Evolutionary conservation across 2,113 vertebrate genomes (phyloP).

Genomic region (Calyptomena viridis): DNA sequence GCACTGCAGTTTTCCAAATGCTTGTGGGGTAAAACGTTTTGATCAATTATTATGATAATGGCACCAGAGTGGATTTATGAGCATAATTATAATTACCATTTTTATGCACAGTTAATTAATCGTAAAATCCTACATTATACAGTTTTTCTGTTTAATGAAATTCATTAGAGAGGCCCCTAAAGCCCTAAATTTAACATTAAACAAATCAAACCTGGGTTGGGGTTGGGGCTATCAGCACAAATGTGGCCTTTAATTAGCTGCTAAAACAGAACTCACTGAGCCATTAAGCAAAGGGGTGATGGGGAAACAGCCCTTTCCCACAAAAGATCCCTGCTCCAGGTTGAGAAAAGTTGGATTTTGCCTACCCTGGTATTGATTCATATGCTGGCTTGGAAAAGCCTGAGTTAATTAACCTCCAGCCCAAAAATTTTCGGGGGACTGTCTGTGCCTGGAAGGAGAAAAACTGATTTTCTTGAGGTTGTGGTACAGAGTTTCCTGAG

Average conservation of each 20-base stretch:
- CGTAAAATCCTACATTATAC: conserved; percentile 62
- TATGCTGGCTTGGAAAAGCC: neutral
- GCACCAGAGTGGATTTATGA: conserved; percentile 62
- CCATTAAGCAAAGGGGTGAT: neutral
- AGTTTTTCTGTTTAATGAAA: conserved; percentile 66
- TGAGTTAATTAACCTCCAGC: neutral
- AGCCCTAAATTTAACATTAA: conserved; percentile 60
- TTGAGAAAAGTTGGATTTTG: neutral
- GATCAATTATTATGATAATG: conserved; percentile 66
- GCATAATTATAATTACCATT: conserved; percentile 70
- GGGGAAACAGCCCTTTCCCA: neutral
- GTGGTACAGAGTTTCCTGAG: neutral
- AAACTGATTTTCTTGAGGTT: neutral
- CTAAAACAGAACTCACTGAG: neutral
- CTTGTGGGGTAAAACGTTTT: conserved; percentile 53
- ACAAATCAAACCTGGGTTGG: conserved; percentile 54
- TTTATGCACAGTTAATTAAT: conserved; percentile 74
- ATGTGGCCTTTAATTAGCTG: conserved; percentile 9
- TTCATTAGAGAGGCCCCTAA: conserved; percentile 49
- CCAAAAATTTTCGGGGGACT: neutral
- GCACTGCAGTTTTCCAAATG: neutral
- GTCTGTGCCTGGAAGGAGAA: neutral
- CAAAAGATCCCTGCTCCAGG: neutral
- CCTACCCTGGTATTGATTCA: neutral
- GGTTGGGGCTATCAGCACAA: conserved; percentile 22